Base-by-base conservation (phyloP, 2,113 vertebrate species). In the Ochotona curzoniae region DNA sequence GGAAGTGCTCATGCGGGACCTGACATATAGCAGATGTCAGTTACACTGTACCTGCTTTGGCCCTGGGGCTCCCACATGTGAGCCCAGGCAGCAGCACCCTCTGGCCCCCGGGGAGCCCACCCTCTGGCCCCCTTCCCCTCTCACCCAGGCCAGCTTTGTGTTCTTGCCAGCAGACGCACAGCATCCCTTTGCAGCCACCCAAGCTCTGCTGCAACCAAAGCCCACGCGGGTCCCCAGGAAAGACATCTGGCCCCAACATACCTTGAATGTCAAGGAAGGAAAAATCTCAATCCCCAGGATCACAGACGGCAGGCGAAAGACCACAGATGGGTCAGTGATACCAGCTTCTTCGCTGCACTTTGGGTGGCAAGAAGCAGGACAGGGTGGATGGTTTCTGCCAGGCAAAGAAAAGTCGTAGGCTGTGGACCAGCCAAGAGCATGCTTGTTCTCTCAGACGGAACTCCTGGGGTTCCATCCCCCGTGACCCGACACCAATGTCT, bases 81-180 rank as follows among this genome's bases (percentile, higher is more conserved):
- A 67, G 8, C 32, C 20, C 21, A 4, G 23, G 12, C 23, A 8
- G 38, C 38, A 44, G 38, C 38, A 8, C 44, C n/a, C 2, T 54
- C 28, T 89, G 86, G 38, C 26, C 9, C 54, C 3, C 17, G 5
- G 1, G 1, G 66, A 20, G 2, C 30, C 44, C 15, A 2, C n/a
- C 28, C 28, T 30, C 82, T 60, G 54, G 54, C n/a, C 71, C 66
- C 80, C 67, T 76, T 69, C 32, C 26, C 44, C 21, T 73, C 70
- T 15, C 28, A 7, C 25, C 61, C 71, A 75, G n/a, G 15, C 80
- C 35, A 32, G 28, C 7, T 30, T 80, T 64, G 32, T 25, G 7
- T 4, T 4, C 1, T 13, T 15, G 20, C 2, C 11, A 10, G 44
- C 7, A 0, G 21, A 38, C 25, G 35, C 26, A 30, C 4, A 26